These are phyloP conservation scores for Oreohelix idahoensis DNA, from an alignment of 1,140 invertebrate species.

Conservation along the genomic window DNA sequence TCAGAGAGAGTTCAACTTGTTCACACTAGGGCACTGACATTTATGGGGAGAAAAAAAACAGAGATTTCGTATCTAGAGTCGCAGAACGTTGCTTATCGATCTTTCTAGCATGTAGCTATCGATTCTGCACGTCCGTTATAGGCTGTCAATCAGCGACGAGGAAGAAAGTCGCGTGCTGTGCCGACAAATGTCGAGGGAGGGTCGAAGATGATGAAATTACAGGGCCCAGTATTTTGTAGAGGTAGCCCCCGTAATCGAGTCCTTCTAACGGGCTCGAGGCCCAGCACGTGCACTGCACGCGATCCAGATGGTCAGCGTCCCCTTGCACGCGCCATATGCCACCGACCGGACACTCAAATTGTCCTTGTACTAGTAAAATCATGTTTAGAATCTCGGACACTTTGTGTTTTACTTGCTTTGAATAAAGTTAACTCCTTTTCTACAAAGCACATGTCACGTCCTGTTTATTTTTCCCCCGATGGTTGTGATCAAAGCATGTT, in stretches of 20 bases:
- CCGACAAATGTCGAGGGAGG: constrained; percentile 31
- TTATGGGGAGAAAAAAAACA: no score
- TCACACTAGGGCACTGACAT: no score
- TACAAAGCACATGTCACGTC: background rate
- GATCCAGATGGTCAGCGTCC: constrained; percentile 41
- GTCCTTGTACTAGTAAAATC: background rate
- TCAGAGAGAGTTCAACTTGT: no score
- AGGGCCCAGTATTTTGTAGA: constrained; percentile 15
- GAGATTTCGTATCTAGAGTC: background rate
- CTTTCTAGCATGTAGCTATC: background rate
- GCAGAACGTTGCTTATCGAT: background rate
- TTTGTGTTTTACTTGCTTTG: background rate
- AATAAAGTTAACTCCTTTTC: background rate
- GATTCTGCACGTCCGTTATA: background rate
- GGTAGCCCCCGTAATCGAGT: constrained; percentile 29
- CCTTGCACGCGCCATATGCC: constrained; percentile 37
- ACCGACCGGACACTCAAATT: constrained; percentile 20
- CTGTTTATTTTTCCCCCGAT: background rate
- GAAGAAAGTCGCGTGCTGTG: constrained; percentile 21
- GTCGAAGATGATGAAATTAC: constrained; percentile 40
- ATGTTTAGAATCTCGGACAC: background rate
- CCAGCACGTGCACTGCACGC: constrained; percentile 34
- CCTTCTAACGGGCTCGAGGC: constrained; percentile 11
- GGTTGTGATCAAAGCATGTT: background rate
- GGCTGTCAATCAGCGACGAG: constrained; percentile 15